These are phyloP conservation scores for Caenorhabditis doughertyi DNA, from an alignment of 2,888 invertebrate species.

Conservation along the genomic window DNA sequence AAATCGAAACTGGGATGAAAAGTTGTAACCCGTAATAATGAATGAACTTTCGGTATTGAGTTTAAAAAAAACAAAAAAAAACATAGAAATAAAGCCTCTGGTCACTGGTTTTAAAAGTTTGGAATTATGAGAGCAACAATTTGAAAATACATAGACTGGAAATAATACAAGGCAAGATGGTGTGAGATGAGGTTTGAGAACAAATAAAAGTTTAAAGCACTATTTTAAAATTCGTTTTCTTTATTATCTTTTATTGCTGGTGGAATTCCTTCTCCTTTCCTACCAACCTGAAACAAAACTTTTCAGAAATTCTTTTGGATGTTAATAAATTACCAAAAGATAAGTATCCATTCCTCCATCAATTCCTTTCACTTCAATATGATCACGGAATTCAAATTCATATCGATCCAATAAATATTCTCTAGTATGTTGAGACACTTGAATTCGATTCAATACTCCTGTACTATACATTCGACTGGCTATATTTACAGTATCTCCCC, in stretches of 20 bases:
- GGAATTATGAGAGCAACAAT: not conserved
- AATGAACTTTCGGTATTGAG: not conserved
- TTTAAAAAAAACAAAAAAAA: not conserved
- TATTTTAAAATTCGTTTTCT: constrained; percentile 50
- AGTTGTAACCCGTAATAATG: constrained; percentile 1
- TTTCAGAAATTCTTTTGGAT: not conserved
- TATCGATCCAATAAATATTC: constrained; percentile 87
- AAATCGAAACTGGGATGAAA: constrained; percentile 28
- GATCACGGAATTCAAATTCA: constrained; percentile 93
- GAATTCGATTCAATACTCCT: constrained; percentile 90
- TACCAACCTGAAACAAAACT: constrained; percentile 54
- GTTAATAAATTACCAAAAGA: constrained; percentile 70
- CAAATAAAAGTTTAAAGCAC: not conserved
- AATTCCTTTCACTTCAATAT: constrained; percentile 95
- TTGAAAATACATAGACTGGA: not conserved
- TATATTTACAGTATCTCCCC: constrained; percentile 98
- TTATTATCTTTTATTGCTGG: constrained; percentile 48
- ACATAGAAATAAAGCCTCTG: not conserved
- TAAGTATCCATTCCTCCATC: constrained; percentile 83
- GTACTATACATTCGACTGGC: constrained; percentile 98
- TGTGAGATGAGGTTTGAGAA: constrained; percentile 14
- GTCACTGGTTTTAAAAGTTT: not conserved
- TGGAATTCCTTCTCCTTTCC: constrained; percentile 67
- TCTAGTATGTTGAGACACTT: constrained; percentile 82
- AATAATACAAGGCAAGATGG: constrained; percentile 1